Base-by-base conservation (phyloP, 2,888 invertebrate genomes). In the Dichetophora obliterata region DNA sequence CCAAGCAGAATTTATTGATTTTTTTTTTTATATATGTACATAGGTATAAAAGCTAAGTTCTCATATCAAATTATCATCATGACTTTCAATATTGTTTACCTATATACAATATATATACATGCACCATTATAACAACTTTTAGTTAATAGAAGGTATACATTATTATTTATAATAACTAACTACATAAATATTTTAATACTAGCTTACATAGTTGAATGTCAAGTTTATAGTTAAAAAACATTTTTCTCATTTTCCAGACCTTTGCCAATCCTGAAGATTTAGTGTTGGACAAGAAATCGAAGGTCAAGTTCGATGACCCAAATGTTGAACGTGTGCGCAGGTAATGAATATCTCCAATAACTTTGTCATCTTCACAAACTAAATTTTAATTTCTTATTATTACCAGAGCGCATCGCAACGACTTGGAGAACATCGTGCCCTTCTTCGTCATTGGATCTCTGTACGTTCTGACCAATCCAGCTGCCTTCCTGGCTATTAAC, bases 371-470 rank as follows among this genome's bases (percentile, higher is more conserved):
- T 11, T n/a, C 54, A 5, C 43, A 59, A 63, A 63, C 4, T 52
- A 11, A 24, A 52, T 24, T n/a, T 14, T 48, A 11, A 22, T 52
- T 19, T 16, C 16, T 72, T 72, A 14, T 14, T 61, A 11, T 77
- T 86, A 85, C 6, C 87, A 91, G 92, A 81, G 92, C 91, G 5
- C 92, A 92, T 83, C 89, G 90, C 80, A 93, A 92, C 83, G 92
- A 93, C 84, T 82, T 92, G 82, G 92, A 92, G 85, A 92, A 92
- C 84, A 91, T 92, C 79, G 84, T 91, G 3, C 89, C 91, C 5
- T 92, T 92, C 84, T 88, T 91, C 43, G 81, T 90, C 31, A 83
- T 91, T 77, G 91, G 91, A 9, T 84, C 91, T 1, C 86, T 91
- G 14, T 92, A 91, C 84, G 86, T 91, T 0, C 80, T 91, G 76